These are phyloP conservation scores for Ptiloglossa arizonensis DNA, from an alignment of 1,140 invertebrate species.

Conservation along the genomic window DNA sequence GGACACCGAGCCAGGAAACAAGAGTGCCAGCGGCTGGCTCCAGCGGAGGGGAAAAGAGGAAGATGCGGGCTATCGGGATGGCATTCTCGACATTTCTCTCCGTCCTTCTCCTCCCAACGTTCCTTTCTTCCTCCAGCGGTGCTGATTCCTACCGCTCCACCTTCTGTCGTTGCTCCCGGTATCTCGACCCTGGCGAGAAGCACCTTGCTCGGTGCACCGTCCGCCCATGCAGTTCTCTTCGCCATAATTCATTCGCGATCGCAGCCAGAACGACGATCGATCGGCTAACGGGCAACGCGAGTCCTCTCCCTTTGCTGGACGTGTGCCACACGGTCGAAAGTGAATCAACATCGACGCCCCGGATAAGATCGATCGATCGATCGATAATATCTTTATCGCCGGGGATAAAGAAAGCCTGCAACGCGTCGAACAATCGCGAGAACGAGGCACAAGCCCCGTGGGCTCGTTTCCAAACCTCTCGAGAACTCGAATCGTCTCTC, in stretches of 20 bases:
- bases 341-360: not conserved
- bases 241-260: conserved; percentile 23
- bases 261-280: conserved; percentile 5
- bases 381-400: too few species aligned
- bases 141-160: conserved; percentile 39
- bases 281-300: conserved; percentile 5
- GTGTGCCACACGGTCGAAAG: not conserved
- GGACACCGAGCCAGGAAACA: not conserved
- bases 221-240: conserved; percentile 3
- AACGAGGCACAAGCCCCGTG: too few species aligned
- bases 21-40: not conserved
- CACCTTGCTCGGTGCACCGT: conserved; percentile 51
- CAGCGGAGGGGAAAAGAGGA: conserved; percentile 17
- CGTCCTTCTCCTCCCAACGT: too few species aligned
- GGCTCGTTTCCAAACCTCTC: too few species aligned
- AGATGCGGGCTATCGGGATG: conserved; percentile 60
- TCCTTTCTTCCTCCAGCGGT: conserved; percentile 31
- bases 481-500: too few species aligned
- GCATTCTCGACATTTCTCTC: conserved; percentile 72
- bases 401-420: too few species aligned
- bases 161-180: conserved; percentile 32
- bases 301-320: not conserved
- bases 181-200: conserved; percentile 27
- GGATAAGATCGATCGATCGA: not conserved
- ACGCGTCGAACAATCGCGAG: too few species aligned